phyloP scores from a whole-genome alignment of 23 tunicate genomes.

The Aplidium turbinatum region DNA sequence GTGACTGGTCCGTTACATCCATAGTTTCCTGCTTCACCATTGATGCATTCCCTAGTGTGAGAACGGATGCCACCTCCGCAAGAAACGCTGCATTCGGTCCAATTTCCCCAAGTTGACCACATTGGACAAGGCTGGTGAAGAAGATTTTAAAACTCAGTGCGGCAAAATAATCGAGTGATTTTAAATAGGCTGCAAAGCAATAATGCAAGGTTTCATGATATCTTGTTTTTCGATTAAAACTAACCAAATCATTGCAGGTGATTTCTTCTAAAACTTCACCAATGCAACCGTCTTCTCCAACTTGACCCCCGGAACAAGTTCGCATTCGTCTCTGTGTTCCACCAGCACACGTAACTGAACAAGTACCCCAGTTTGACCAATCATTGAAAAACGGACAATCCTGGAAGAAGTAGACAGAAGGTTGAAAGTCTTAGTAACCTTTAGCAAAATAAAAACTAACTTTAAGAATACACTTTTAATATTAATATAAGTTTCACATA shows the following conservation, averaged over 20 bases:
- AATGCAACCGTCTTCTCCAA: slow-evolving; percentile 61
- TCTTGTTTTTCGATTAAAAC: too few relatives aligned
- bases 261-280: slow-evolving; percentile 43
- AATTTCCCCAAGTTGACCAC: slow-evolving; percentile 45
- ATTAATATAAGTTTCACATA: too few relatives aligned
- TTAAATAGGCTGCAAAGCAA: too few relatives aligned
- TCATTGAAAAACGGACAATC: slow-evolving; percentile 73
- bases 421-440: background rate
- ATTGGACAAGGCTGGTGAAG: slow-evolving; percentile 34
- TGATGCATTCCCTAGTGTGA: slow-evolving; percentile 50
- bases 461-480: too few relatives aligned
- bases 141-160: too few relatives aligned
- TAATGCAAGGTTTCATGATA: too few relatives aligned
- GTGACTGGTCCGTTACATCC: slow-evolving; percentile 58
- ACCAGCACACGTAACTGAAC: slow-evolving; percentile 71
- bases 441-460: background rate
- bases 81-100: slow-evolving; percentile 34
- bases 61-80: slow-evolving; percentile 73
- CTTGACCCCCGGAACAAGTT: slow-evolving; percentile 58
- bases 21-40: slow-evolving; percentile 57
- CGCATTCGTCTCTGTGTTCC: slow-evolving; percentile 61
- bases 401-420: too few relatives aligned
- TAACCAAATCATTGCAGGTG: slow-evolving; percentile 49
- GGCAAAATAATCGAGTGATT: too few relatives aligned
- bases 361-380: slow-evolving; percentile 64